phyloP scores from a whole-genome alignment of 2,113 vertebrate species.

The Scalopus aquaticus region DNA sequence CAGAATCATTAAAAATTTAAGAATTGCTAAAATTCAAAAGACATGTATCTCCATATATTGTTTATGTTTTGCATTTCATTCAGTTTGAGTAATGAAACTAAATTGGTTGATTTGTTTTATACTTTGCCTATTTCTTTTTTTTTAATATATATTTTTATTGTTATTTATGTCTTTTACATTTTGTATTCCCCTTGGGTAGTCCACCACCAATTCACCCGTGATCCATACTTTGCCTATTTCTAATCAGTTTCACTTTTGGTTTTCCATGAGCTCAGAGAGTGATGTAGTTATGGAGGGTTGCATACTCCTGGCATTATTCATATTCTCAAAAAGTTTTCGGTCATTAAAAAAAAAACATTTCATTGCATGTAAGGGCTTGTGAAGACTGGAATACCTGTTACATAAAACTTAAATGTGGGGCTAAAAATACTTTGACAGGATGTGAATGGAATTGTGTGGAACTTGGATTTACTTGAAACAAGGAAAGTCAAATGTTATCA shows the following conservation, averaged over 20 bases:
- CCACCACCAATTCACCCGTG: no score
- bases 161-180: no score
- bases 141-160: no score
- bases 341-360: conserved; percentile 58
- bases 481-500: conserved; percentile 54
- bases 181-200: no score
- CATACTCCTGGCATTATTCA: not conserved
- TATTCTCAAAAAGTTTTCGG: not conserved
- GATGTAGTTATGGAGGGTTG: not conserved
- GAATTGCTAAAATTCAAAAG: conserved; percentile 58
- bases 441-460: conserved; percentile 21
- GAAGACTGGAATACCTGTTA: not conserved
- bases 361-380: not conserved
- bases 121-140: conserved; percentile 59
- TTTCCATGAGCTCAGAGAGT: conserved; percentile 52
- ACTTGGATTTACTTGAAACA: conserved; percentile 43
- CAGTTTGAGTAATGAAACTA: no score
- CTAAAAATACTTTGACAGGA: conserved; percentile 24
- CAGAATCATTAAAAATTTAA: conserved; percentile 65
- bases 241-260: conserved; percentile 64
- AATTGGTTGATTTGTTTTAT: no score
- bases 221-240: conserved; percentile 66
- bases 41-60: not conserved
- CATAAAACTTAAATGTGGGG: conserved; percentile 2
- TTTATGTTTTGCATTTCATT: not conserved